A percentile compares a stretch with the other conserved stretches of the same genome.
phyloP scores from a whole-genome alignment of 2,113 vertebrate genomes.

The Piprites chloris region DNA sequence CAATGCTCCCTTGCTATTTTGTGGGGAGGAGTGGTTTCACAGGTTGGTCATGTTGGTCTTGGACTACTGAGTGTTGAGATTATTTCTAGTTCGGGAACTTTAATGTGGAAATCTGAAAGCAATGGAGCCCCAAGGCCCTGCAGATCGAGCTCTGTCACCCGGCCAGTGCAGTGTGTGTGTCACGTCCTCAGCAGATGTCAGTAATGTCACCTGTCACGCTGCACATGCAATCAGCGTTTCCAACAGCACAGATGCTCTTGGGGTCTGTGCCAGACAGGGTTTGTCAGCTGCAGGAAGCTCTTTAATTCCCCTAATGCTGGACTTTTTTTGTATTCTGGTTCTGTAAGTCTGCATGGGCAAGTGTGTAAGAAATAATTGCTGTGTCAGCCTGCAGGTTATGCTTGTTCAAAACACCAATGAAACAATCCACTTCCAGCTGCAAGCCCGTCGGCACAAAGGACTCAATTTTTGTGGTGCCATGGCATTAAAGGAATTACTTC shows the following conservation, averaged over 20 bases:
- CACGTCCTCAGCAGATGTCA: neutral
- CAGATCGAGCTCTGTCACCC: fast-evolving
- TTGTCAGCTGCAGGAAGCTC: neutral
- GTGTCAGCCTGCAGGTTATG: neutral
- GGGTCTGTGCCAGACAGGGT: neutral
- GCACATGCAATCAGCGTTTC: fast-evolving
- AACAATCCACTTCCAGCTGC: neutral
- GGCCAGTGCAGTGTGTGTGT: fast-evolving
- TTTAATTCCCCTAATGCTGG: too few relatives aligned
- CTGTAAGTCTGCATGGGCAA: neutral
- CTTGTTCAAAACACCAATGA: neutral
- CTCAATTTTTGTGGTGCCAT: neutral
- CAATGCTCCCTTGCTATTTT: neutral
- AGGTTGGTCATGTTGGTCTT: neutral
- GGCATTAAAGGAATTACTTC: neutral
- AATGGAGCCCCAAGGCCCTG: fast-evolving
- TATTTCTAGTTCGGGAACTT: neutral
- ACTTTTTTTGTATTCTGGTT: neutral
- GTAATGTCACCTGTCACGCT: neutral
- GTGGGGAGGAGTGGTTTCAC: neutral
- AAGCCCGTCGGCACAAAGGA: neutral
- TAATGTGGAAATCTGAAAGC: neutral
- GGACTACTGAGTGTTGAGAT: neutral
- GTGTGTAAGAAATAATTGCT: neutral
- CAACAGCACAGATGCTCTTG: neutral